phyloP scores from a whole-genome alignment of 2,888 invertebrate species.

The Ectemnius lituratus region DNA sequence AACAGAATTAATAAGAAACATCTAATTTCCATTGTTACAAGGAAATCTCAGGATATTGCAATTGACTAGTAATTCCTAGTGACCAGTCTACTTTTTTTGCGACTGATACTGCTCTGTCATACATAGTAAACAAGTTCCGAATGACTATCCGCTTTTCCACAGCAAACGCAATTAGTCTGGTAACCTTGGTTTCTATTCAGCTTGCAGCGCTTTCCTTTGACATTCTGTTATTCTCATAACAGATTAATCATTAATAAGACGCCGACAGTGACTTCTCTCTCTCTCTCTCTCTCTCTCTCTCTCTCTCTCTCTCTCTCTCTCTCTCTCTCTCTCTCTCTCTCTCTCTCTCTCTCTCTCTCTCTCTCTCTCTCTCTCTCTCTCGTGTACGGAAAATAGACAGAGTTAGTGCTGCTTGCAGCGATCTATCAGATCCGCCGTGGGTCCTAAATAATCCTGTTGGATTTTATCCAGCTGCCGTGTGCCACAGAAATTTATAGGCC shows the following conservation, averaged over 20 bases:
- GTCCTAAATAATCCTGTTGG: slow-evolving; percentile 42
- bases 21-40: too few relatives aligned
- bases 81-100: not conserved
- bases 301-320: too few relatives aligned
- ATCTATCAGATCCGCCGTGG: not conserved
- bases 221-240: not conserved
- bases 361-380: too few relatives aligned
- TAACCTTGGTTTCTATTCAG: not conserved
- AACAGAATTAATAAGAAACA: too few relatives aligned
- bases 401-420: not conserved
- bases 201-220: not conserved
- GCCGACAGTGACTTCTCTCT: too few relatives aligned
- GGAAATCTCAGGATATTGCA: not conserved
- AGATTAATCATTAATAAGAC: not conserved
- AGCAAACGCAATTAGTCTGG: not conserved
- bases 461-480: slow-evolving; percentile 37
- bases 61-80: not conserved
- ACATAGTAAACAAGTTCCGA: not conserved
- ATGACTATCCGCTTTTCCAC: not conserved
- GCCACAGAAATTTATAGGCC: slow-evolving; percentile 33
- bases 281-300: too few relatives aligned
- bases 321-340: too few relatives aligned
- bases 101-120: not conserved
- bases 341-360: too few relatives aligned
- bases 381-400: too few relatives aligned